Evolutionary conservation across 2,113 vertebrate species (phyloP).

Genomic region (Sceloporus tristichus): DNA sequence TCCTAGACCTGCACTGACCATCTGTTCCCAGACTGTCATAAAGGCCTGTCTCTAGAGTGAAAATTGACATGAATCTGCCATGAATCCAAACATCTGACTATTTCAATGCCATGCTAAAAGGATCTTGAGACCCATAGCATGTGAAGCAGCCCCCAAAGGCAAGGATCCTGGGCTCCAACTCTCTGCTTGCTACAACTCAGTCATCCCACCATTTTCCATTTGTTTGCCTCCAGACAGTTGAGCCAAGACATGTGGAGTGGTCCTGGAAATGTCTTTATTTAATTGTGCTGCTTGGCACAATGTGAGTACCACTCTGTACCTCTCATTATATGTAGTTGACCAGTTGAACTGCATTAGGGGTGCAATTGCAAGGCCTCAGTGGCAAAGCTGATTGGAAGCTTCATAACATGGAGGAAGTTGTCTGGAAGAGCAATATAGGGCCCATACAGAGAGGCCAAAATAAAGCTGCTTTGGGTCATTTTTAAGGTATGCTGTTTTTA

Average conservation of each 20-base stretch:
- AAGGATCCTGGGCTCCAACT: neutral
- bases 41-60: slow-evolving; percentile 4
- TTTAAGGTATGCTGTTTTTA: too few relatives aligned
- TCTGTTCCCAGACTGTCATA: neutral
- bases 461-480: too few relatives aligned
- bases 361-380: neutral
- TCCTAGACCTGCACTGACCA: neutral
- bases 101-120: neutral
- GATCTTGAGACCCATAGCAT: neutral
- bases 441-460: too few relatives aligned
- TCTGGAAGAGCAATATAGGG: neutral
- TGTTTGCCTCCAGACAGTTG: neutral
- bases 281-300: neutral
- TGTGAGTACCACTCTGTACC: neutral
- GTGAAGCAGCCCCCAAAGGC: neutral
- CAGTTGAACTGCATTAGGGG: neutral
- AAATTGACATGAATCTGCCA: slow-evolving; percentile 15
- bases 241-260: neutral
- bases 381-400: neutral
- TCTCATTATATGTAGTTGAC: neutral
- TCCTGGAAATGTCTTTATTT: neutral
- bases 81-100: neutral
- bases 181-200: neutral
- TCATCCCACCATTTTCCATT: neutral
- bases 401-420: neutral